phyloP scores from a whole-genome alignment of 2,888 invertebrate genomes.

The Lepidonotus clava region DNA sequence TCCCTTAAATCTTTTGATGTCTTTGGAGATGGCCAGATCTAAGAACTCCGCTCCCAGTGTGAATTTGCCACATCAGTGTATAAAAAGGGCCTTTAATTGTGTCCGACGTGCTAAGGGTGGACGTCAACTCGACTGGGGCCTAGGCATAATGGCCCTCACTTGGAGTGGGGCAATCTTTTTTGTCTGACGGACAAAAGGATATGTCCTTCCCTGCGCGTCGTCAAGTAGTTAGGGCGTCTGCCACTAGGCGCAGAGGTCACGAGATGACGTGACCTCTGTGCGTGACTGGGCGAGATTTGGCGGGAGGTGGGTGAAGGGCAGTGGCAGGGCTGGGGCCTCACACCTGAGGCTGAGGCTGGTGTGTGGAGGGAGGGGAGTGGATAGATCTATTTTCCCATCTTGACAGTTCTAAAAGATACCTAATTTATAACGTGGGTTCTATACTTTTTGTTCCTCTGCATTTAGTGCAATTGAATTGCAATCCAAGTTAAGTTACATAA shows the following conservation, averaged over 20 bases:
- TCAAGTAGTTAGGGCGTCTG: neutral
- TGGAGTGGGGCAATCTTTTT: neutral
- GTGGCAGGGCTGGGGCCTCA: too few relatives aligned
- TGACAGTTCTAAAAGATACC: too few relatives aligned
- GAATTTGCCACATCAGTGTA: neutral
- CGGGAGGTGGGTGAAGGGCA: neutral
- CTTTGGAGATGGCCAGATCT: neutral
- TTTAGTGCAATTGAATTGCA: too few relatives aligned
- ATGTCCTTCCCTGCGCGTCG: neutral
- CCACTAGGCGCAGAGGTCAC: neutral
- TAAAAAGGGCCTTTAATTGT: neutral
- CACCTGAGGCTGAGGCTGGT: neutral
- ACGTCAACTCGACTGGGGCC: neutral
- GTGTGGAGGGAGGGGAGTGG: neutral
- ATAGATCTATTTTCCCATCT: too few relatives aligned
- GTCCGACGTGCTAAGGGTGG: neutral
- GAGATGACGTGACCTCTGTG: conserved; percentile 34
- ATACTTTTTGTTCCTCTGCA: too few relatives aligned
- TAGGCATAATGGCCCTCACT: neutral
- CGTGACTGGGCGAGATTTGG: neutral
- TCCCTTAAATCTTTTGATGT: neutral
- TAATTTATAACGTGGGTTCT: too few relatives aligned
- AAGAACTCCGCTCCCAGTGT: neutral
- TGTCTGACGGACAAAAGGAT: neutral
- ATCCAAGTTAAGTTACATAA: too few relatives aligned